Percentiles rank a stretch among this genome's conserved stretches.
Evolutionary conservation across 2,888 invertebrate genomes (phyloP).

Genomic region (Anthophora plumipes): DNA sequence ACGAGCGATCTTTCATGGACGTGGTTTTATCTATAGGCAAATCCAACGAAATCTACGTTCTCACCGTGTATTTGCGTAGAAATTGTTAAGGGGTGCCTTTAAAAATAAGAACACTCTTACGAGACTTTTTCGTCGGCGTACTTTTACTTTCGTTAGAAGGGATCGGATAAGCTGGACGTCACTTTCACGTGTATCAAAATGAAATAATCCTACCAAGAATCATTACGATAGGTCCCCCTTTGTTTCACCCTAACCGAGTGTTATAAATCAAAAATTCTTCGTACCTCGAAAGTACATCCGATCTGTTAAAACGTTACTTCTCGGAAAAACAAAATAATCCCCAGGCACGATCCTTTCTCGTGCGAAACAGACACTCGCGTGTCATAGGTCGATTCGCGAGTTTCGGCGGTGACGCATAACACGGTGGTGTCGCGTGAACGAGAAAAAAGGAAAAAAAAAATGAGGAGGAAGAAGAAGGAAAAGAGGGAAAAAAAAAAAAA

Average conservation of each 20-base stretch:
- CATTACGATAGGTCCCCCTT: background rate
- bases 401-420: constrained; percentile 44
- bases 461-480: no score
- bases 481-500: constrained; percentile 18
- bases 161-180: background rate
- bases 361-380: constrained; percentile 49
- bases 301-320: no score
- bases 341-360: background rate
- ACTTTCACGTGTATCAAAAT: background rate
- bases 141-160: background rate
- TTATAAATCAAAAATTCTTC: no score
- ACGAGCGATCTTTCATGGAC: constrained; percentile 56
- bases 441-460: constrained; percentile 12
- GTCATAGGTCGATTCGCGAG: constrained; percentile 40
- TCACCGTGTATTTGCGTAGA: background rate
- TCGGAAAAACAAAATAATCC: background rate
- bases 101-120: background rate
- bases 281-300: no score
- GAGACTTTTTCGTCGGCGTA: background rate
- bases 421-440: constrained; percentile 44
- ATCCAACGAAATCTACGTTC: constrained; percentile 10
- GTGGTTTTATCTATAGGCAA: constrained; percentile 42
- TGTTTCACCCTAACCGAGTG: no score
- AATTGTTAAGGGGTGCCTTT: background rate
- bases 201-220: no score